phyloP scores from a whole-genome alignment of 2,797 vertebrate genomes.

The Coreius guichenoti region DNA sequence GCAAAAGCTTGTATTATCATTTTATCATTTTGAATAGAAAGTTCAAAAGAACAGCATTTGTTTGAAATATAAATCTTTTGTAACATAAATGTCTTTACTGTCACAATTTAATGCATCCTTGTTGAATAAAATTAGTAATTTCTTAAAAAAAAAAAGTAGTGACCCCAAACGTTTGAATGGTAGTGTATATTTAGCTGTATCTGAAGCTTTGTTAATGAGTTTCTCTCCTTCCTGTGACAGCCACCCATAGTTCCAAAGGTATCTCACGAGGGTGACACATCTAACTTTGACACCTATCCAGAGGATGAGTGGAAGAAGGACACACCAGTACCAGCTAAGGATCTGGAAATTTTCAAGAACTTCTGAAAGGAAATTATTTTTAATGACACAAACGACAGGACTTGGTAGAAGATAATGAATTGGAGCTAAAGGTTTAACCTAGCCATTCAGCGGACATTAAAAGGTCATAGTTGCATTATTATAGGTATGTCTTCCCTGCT shows the following conservation, averaged over 20 bases:
- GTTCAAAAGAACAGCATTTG: too few species aligned
- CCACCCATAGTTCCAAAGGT: conserved; percentile 95
- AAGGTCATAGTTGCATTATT: conserved; percentile 16
- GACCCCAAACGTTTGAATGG: neutral
- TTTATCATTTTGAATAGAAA: too few species aligned
- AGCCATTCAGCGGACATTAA: conserved; percentile 3
- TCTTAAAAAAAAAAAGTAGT: neutral
- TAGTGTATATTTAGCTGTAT: neutral
- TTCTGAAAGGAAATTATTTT: conserved; percentile 78
- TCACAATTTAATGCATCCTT: neutral
- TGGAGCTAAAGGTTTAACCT: conserved; percentile 11
- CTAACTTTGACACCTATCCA: conserved; percentile 96
- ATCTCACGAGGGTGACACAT: conserved; percentile 91
- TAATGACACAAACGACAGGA: neutral
- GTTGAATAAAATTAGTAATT: neutral
- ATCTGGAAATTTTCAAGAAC: conserved; percentile 93
- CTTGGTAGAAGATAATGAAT: neutral
- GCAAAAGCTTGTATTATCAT: too few species aligned
- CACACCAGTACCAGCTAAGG: conserved; percentile 84
- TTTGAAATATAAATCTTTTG: too few species aligned
- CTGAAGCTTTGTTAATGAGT: neutral
- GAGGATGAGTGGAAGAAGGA: conserved; percentile 92
- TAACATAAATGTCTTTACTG: neutral
- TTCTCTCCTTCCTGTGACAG: conserved; percentile 70
- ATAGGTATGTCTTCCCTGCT: conserved; percentile 25